Evolutionary conservation across 2,888 invertebrate genomes (phyloP).

Genomic region (Eledone cirrhosa): DNA sequence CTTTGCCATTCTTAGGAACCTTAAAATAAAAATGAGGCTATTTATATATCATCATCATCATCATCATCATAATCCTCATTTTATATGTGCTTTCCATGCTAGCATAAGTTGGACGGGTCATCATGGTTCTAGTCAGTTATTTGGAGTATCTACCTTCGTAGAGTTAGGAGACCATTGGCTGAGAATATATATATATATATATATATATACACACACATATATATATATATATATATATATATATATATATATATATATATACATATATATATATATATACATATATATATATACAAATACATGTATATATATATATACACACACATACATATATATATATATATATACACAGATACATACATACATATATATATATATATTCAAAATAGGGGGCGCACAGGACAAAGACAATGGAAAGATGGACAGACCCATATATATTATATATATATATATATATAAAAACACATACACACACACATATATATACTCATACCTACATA

Average conservation of each 20-base stretch:
- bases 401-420: too few species aligned
- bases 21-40: too few species aligned
- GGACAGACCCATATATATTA: not conserved
- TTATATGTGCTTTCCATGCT: not conserved
- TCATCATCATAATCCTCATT: too few species aligned
- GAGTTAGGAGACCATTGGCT: not conserved
- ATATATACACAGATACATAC: conserved; percentile 10
- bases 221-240: conserved; percentile 14
- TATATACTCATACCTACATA: too few species aligned
- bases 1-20: too few species aligned
- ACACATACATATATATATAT: conserved; percentile 27
- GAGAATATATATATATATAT: not conserved
- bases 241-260: conserved; percentile 18
- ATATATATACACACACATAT: not conserved
- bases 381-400: not conserved
- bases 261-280: conserved; percentile 4
- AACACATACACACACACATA: conserved; percentile 10
- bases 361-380: conserved; percentile 24
- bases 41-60: too few species aligned
- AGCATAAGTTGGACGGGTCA: not conserved
- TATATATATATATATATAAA: not conserved
- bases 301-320: conserved; percentile 4
- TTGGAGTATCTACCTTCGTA: not conserved
- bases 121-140: not conserved
- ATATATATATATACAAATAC: conserved; percentile 8